Conservation (phyloP, 2,797 vertebrate species). For the Crypturellus tataupa region DNA sequence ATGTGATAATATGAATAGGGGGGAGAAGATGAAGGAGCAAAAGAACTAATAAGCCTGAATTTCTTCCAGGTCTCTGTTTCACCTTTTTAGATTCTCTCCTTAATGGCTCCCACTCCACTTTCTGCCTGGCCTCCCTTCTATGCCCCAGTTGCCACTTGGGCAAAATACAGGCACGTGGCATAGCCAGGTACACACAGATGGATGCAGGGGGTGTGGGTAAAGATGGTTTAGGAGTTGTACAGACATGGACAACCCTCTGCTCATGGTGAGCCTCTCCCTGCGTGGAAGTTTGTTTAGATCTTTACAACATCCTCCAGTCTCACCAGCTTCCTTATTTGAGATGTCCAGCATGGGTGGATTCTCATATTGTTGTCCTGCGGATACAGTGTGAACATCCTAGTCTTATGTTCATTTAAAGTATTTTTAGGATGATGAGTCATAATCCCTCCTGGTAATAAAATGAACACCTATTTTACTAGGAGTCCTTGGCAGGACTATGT, state of each 20-base stretch:
- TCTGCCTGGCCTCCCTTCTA: accelerated
- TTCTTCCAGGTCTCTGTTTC: background rate
- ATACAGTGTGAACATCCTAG: background rate
- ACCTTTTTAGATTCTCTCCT: background rate
- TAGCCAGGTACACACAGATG: background rate
- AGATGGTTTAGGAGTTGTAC: background rate
- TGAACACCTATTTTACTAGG: background rate
- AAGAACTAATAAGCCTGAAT: background rate
- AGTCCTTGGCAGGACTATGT: background rate
- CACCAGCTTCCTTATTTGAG: background rate
- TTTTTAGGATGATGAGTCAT: background rate
- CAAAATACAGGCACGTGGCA: background rate
- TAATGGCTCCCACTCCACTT: background rate
- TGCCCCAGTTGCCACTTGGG: background rate
- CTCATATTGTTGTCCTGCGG: background rate
- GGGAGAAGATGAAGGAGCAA: background rate
- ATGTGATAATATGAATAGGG: background rate
- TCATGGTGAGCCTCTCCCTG: background rate
- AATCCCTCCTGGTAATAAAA: background rate
- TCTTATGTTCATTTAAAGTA: background rate
- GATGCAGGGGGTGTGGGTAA: background rate
- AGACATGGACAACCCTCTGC: background rate
- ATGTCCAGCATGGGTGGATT: background rate
- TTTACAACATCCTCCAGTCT: background rate
- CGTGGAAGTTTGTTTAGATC: background rate